phyloP scores from a whole-genome alignment of 2,888 invertebrate species.

The Drosophila suboccidentalis region DNA sequence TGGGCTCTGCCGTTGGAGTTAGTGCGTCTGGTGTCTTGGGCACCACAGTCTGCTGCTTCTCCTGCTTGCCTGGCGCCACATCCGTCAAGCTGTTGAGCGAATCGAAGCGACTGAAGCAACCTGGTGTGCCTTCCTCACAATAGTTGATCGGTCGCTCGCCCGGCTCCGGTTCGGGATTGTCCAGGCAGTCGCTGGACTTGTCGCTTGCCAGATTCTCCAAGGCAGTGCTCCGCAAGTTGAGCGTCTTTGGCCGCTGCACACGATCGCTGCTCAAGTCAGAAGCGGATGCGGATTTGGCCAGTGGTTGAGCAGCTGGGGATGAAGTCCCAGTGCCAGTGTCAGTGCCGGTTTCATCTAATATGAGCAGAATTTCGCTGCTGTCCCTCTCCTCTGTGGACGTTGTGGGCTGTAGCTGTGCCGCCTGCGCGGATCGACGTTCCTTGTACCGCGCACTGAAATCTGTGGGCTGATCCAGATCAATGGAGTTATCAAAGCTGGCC shows the following conservation, averaged over 20 bases:
- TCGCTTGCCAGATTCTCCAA: constrained; percentile 82
- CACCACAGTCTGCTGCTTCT: constrained; percentile 26
- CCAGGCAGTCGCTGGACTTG: constrained; percentile 89
- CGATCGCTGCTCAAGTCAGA: constrained; percentile 89
- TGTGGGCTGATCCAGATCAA: constrained; percentile 96
- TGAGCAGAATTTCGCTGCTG: constrained; percentile 81
- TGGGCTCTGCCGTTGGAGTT: constrained; percentile 19
- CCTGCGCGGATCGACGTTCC: constrained; percentile 86
- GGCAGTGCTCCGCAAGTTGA: constrained; percentile 62
- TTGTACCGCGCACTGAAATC: constrained; percentile 96
- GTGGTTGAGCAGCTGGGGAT: constrained; percentile 86
- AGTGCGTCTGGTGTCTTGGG: constrained; percentile 46
- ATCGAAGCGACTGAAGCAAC: constrained; percentile 90
- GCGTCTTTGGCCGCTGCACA: constrained; percentile 56
- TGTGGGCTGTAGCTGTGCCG: constrained; percentile 81
- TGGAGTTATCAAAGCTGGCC: constrained; percentile 86
- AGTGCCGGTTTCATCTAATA: constrained; percentile 91
- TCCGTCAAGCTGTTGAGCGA: constrained; percentile 87
- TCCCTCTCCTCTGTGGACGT: constrained; percentile 25
- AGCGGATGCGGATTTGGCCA: constrained; percentile 95
- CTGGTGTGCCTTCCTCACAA: constrained; percentile 95
- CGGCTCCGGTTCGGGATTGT: constrained; percentile 91
- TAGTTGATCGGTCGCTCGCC: constrained; percentile 93
- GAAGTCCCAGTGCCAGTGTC: constrained; percentile 89
- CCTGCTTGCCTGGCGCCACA: constrained; percentile 32